Conservation (phyloP, 2,888 invertebrate species). For the Theretra japonica region DNA sequence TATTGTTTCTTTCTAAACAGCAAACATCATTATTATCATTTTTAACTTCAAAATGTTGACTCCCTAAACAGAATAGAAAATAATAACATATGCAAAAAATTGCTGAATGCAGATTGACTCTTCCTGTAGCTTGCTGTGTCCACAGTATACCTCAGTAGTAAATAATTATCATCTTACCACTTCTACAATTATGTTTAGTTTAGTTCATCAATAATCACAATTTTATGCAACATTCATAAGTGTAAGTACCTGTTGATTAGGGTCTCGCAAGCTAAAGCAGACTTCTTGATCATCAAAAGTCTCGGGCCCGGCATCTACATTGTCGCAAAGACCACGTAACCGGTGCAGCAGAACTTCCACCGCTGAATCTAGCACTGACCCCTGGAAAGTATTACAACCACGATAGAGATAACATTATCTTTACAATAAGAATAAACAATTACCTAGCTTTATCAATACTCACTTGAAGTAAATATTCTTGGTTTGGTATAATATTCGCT, state of each 20-base stretch:
- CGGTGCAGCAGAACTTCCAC: constrained; percentile 96
- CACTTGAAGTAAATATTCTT: constrained; percentile 92
- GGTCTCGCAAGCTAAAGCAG: constrained; percentile 91
- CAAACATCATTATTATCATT: too few relatives aligned
- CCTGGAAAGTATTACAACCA: constrained; percentile 77
- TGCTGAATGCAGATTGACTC: too few relatives aligned
- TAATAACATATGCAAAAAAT: too few relatives aligned
- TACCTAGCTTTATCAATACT: constrained; percentile 2
- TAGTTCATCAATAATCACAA: neutral
- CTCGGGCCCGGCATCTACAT: constrained; percentile 95
- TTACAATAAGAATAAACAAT: neutral
- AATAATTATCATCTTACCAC: neutral
- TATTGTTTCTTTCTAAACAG: too few relatives aligned
- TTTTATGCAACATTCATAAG: neutral
- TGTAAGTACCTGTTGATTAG: constrained; percentile 81
- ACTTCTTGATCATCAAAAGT: constrained; percentile 97
- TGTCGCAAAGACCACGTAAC: constrained; percentile 96
- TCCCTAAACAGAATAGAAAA: too few relatives aligned
- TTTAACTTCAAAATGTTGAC: too few relatives aligned
- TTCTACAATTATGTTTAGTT: too few relatives aligned
- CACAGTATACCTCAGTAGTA: neutral
- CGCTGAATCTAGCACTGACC: constrained; percentile 95
- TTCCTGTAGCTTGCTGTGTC: too few relatives aligned
- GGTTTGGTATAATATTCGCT: constrained; percentile 95
- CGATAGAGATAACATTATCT: neutral